Percentiles rank a stretch among this genome's conserved stretches.
Evolutionary conservation across 1,140 invertebrate genomes (phyloP).

Genomic region (Drosophila punjabiensis): DNA sequence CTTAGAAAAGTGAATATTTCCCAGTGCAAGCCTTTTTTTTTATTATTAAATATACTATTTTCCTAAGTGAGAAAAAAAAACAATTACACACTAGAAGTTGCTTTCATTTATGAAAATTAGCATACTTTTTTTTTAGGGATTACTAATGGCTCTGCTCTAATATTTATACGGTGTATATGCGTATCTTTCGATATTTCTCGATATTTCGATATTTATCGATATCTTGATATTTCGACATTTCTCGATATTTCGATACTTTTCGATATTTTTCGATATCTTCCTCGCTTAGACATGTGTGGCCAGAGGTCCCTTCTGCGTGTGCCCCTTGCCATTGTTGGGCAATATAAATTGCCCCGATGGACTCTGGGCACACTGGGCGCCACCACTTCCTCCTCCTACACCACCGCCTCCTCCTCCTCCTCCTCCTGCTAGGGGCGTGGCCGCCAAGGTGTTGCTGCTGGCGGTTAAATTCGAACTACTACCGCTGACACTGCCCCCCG

Average conservation of each 20-base stretch:
- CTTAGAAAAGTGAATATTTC: constrained; percentile 5
- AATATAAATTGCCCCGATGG: constrained; percentile 85
- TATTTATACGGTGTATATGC: constrained; percentile 25
- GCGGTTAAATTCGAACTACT: constrained; percentile 83
- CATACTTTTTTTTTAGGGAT: constrained; percentile 33
- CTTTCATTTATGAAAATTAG: constrained; percentile 27
- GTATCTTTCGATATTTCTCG: background rate
- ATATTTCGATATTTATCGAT: background rate
- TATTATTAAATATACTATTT: background rate
- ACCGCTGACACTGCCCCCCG: constrained; percentile 72
- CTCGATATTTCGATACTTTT: background rate
- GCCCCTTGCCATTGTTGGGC: constrained; percentile 82
- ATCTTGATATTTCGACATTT: background rate
- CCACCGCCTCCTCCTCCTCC: background rate
- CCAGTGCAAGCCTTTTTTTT: background rate
- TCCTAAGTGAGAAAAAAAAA: constrained; percentile 27
- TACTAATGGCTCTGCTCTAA: constrained; percentile 45
- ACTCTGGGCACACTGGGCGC: constrained; percentile 70
- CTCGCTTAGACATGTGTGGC: constrained; percentile 81
- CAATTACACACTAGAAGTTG: constrained; percentile 47
- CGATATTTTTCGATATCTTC: background rate
- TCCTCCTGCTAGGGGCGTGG: constrained; percentile 66
- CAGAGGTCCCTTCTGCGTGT: constrained; percentile 78
- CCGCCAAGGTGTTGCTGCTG: constrained; percentile 82
- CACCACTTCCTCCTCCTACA: constrained; percentile 2